phyloP scores from a whole-genome alignment of 1,140 invertebrate genomes.

The Drusus annulatus region DNA sequence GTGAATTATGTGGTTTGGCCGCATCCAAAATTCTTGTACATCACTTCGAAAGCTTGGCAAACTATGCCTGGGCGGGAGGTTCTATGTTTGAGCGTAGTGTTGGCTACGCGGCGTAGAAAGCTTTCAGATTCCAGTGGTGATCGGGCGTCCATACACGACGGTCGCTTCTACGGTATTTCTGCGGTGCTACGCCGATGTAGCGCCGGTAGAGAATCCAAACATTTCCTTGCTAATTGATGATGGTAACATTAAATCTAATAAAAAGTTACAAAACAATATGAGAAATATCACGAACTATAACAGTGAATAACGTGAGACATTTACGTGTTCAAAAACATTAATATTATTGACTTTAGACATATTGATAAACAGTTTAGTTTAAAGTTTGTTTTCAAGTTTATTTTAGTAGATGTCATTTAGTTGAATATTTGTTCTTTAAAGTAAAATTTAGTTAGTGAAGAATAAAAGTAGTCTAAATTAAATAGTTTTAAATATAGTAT shows the following conservation, averaged over 20 bases:
- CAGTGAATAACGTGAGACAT: not conserved
- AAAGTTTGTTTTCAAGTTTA: conserved; percentile 14
- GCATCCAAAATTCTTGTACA: conserved; percentile 2
- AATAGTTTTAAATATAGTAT: not conserved
- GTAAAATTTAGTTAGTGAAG: too few species aligned
- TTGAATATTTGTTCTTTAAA: not conserved
- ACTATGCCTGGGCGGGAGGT: not conserved
- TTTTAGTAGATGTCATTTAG: not conserved
- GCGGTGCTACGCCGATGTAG: conserved; percentile 25
- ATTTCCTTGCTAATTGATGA: not conserved
- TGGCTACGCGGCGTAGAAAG: not conserved
- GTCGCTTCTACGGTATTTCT: not conserved
- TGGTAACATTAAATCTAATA: not conserved
- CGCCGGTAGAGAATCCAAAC: not conserved
- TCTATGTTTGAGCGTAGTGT: not conserved
- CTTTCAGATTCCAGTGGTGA: not conserved
- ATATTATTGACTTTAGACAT: not conserved
- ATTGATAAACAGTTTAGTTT: not conserved
- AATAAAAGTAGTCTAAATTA: too few species aligned
- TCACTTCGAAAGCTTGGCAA: not conserved
- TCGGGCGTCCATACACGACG: conserved; percentile 1
- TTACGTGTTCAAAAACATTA: not conserved
- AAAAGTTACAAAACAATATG: not conserved
- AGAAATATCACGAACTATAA: not conserved
- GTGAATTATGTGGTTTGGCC: not conserved